Base-by-base conservation (phyloP, 64 coral and sea anemone species). In the Dendrophyllia cribrosa region DNA sequence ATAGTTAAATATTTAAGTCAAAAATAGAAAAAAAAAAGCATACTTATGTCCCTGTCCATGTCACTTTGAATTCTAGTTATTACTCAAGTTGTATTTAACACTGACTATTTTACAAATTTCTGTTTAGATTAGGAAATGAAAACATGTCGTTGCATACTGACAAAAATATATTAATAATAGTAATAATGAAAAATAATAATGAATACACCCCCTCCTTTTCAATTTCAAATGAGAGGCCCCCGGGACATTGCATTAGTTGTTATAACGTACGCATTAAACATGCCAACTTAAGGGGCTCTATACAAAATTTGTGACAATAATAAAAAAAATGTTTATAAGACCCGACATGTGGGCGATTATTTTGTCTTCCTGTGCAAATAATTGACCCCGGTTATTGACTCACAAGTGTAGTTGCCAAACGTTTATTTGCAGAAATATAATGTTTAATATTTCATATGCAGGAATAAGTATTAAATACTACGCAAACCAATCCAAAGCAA, bases 301-400 rank as follows among this genome's bases (percentile, higher is more conserved):
- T 48, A 51, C 72, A 75, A 49, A 75, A 51, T 51, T 44, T 48
- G 6, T 21, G 72, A 9, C 12, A 75, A 14, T 50, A 45, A 51
- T 49, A n/a, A 50, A 75, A 75, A 43, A 51, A 45, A 49, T 4
- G 4, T 3, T n/a, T 14, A 8, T 75, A 17, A 75, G 43, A 20
- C 15, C 2, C 72, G 53, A 56, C 46, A 75, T 12, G 72, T 84
- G 17, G 46, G 80, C 62, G 80, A 49, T 48, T 67, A 59, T 84
- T 84, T 12, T 84, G 80, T 17, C 62, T 84, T 67, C 34, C 26
- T 3, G 9, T 3, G 8, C 15, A 4, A 67, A 51, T 66, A 2
- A 51, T 46, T 51, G 19, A 50, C 34, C 34, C 34, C 34, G 34
- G 34, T 34, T 34, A 34, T 34, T 34, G 34, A 34, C 19, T 50